Percentiles rank a stretch among this genome's conserved stretches.
Conservation (phyloP, 2,888 invertebrate species). For the Leucophora obtusa region DNA sequence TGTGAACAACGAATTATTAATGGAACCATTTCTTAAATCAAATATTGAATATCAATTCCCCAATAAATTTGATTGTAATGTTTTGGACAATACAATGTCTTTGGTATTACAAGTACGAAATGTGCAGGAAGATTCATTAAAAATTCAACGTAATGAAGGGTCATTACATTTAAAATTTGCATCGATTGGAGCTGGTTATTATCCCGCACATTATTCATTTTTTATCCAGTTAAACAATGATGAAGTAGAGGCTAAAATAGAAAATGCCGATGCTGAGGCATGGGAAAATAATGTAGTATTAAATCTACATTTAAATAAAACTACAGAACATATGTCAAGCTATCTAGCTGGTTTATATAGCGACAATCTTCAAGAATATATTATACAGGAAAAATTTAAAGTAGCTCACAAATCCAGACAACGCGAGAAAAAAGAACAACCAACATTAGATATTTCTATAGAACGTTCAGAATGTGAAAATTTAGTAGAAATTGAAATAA, state of each 20-base stretch:
- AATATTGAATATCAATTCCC: slow-evolving; percentile 85
- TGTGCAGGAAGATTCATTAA: slow-evolving; percentile 86
- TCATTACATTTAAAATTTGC: slow-evolving; percentile 85
- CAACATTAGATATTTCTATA: slow-evolving; percentile 68
- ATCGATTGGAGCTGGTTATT: slow-evolving; percentile 89
- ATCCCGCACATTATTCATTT: slow-evolving; percentile 89
- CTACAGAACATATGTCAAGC: slow-evolving; percentile 68
- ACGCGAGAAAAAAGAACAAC: slow-evolving; percentile 50
- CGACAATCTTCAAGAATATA: slow-evolving; percentile 73
- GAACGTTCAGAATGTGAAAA: slow-evolving; percentile 69
- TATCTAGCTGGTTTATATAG: slow-evolving; percentile 76
- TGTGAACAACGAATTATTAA: slow-evolving; percentile 1
- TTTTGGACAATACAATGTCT: slow-evolving; percentile 84
- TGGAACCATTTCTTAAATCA: slow-evolving; percentile 81
- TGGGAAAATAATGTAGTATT: slow-evolving; percentile 91
- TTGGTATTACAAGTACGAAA: slow-evolving; percentile 89
- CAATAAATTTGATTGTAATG: slow-evolving; percentile 83
- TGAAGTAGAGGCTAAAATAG: slow-evolving; percentile 76
- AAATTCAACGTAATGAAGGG: slow-evolving; percentile 79
- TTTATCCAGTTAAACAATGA: slow-evolving; percentile 80
- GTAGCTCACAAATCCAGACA: slow-evolving; percentile 61
- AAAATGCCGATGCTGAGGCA: slow-evolving; percentile 81
- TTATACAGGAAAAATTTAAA: slow-evolving; percentile 71
- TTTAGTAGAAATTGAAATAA: slow-evolving; percentile 71
- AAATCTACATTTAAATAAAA: slow-evolving; percentile 78